Evolutionary conservation across 2,888 invertebrate species (phyloP).

Genomic region (Trichogramma evanescens): DNA sequence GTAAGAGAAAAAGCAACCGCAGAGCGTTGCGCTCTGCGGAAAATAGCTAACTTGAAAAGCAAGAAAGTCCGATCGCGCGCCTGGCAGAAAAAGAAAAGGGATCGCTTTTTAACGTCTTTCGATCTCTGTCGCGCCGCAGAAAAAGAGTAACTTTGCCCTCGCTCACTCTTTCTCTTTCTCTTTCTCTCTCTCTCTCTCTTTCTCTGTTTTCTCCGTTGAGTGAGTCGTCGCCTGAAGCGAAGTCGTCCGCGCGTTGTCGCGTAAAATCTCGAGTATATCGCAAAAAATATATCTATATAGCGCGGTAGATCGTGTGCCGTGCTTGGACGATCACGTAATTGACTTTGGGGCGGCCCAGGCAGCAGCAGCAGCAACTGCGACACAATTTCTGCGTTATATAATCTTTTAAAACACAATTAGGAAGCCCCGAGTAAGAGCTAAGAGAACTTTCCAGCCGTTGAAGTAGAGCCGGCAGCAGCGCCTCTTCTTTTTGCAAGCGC

Average conservation of each 20-base stretch:
- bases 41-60: background rate
- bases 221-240: background rate
- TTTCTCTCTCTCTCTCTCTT: too few relatives aligned
- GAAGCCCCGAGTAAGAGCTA: slow-evolving; percentile 7
- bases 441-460: too few relatives aligned
- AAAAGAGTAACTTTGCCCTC: background rate
- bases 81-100: background rate
- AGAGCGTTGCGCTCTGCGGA: too few relatives aligned
- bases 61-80: slow-evolving; percentile 10
- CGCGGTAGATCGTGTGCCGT: background rate
- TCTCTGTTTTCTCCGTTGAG: too few relatives aligned
- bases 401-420: slow-evolving; percentile 44
- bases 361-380: slow-evolving; percentile 14
- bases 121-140: background rate
- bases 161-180: too few relatives aligned
- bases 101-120: slow-evolving; percentile 19
- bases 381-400: slow-evolving; percentile 40
- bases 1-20: too few relatives aligned
- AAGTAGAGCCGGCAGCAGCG: too few relatives aligned
- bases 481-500: too few relatives aligned
- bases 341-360: slow-evolving; percentile 29
- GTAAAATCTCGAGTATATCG: slow-evolving; percentile 23
- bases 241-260: slow-evolving; percentile 17
- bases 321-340: slow-evolving; percentile 37
- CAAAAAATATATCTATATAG: background rate